These are phyloP conservation scores for Helarctos malayanus DNA, from an alignment of 2,797 vertebrate species.

Conservation along the genomic window DNA sequence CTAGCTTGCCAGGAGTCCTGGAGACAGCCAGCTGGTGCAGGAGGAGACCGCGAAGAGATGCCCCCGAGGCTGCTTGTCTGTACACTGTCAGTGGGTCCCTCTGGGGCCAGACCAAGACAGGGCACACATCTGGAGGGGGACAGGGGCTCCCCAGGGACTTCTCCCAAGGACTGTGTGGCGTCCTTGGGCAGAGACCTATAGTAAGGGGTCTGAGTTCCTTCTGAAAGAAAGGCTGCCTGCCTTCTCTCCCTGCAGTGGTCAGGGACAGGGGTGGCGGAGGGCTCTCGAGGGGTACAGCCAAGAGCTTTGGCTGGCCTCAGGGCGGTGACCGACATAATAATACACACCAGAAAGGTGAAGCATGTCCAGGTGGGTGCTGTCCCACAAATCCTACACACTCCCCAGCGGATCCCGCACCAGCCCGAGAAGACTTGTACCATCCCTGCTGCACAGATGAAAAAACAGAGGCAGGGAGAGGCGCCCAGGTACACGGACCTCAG, in stretches of 20 bases:
- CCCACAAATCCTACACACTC: accelerated
- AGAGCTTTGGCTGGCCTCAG: not conserved
- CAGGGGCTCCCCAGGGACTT: not conserved
- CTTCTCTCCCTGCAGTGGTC: not conserved
- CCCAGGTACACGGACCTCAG: accelerated
- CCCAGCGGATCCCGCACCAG: accelerated
- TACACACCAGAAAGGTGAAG: accelerated
- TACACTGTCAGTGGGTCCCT: not conserved
- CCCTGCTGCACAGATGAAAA: not conserved
- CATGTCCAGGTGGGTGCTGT: accelerated
- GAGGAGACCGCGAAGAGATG: not conserved
- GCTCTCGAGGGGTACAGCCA: too few species aligned
- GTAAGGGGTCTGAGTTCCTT: not conserved
- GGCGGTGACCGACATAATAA: accelerated
- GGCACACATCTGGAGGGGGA: accelerated
- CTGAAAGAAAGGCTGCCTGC: accelerated
- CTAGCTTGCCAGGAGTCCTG: not conserved
- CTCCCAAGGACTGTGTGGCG: not conserved
- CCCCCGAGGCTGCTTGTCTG: not conserved
- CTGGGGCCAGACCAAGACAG: accelerated
- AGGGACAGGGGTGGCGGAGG: accelerated
- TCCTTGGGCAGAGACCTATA: not conserved
- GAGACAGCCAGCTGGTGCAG: not conserved
- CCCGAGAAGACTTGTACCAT: accelerated
- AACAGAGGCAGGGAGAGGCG: accelerated